These are phyloP conservation scores for Drosophila mulleri DNA, from an alignment of 2,888 invertebrate genomes.

Conservation along the genomic window DNA sequence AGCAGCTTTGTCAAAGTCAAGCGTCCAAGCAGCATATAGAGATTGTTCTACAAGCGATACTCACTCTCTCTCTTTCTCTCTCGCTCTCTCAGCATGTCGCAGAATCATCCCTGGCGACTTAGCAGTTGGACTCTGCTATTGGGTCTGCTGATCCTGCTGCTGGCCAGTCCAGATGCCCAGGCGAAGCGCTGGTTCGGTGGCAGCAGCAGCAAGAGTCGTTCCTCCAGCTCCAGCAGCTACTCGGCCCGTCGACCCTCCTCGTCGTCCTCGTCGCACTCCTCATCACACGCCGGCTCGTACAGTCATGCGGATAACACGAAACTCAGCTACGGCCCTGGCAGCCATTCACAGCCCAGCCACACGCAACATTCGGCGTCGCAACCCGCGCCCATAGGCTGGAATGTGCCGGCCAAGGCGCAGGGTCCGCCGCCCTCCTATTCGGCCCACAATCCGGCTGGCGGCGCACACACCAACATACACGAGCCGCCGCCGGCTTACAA, in stretches of 20 bases:
- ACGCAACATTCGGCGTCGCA: slow-evolving; percentile 20
- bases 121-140: slow-evolving; percentile 39
- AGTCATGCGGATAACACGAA: slow-evolving; percentile 48
- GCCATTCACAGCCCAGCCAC: slow-evolving; percentile 55
- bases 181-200: slow-evolving; percentile 71
- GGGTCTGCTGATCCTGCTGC: slow-evolving; percentile 54
- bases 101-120: slow-evolving; percentile 35
- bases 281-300: slow-evolving; percentile 9
- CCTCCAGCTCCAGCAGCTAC: slow-evolving; percentile 44
- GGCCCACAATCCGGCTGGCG: slow-evolving; percentile 78
- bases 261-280: slow-evolving; percentile 1
- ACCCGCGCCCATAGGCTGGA: slow-evolving; percentile 82
- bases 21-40: no score
- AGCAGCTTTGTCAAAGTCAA: slow-evolving; percentile 27
- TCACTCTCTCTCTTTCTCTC: background rate
- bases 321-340: slow-evolving; percentile 70
- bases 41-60: no score
- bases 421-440: slow-evolving; percentile 84
- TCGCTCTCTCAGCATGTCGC: slow-evolving; percentile 53
- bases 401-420: slow-evolving; percentile 79
- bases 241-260: slow-evolving; percentile 47
- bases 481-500: slow-evolving; percentile 83
- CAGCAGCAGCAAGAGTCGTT: slow-evolving; percentile 66
- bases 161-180: slow-evolving; percentile 55
- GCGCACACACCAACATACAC: slow-evolving; percentile 82